Conservation (phyloP, 1,140 invertebrate species). For the Lithobius niger region DNA sequence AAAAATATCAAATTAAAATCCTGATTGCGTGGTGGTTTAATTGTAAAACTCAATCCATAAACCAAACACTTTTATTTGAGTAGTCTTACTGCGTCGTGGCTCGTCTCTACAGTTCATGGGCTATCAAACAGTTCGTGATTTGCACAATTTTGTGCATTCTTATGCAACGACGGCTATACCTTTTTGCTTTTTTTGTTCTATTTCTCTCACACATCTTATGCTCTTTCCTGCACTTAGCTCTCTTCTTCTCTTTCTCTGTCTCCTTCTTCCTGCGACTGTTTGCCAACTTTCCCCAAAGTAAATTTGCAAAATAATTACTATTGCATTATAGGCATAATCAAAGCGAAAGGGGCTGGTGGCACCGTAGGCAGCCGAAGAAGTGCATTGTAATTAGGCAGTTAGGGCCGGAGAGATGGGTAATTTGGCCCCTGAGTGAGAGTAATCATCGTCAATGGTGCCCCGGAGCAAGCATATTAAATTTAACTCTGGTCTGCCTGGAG, state of each 20-base stretch:
- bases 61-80: too few species aligned
- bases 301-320: neutral
- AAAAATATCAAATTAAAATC: too few species aligned
- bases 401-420: slow-evolving; percentile 1
- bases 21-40: too few species aligned
- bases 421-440: slow-evolving; percentile 7
- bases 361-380: neutral
- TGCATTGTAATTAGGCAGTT: slow-evolving; percentile 8
- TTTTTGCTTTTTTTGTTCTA: too few species aligned
- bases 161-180: too few species aligned
- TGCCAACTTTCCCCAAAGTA: neutral
- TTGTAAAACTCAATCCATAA: too few species aligned
- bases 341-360: neutral
- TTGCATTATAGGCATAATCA: neutral
- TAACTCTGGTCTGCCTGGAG: neutral
- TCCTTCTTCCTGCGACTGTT: too few species aligned
- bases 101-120: too few species aligned
- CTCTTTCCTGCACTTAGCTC: neutral
- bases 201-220: too few species aligned
- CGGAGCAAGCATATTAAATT: slow-evolving; percentile 8
- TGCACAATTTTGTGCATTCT: too few species aligned
- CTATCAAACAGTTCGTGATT: too few species aligned
- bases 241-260: neutral
- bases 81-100: too few species aligned
- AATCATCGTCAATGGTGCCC: slow-evolving; percentile 5